Evolutionary conservation across 2,797 vertebrate species (phyloP), one percentile per base, ranked within the genome.

Genomic region (Neosilurus mollespiculum): DNA sequence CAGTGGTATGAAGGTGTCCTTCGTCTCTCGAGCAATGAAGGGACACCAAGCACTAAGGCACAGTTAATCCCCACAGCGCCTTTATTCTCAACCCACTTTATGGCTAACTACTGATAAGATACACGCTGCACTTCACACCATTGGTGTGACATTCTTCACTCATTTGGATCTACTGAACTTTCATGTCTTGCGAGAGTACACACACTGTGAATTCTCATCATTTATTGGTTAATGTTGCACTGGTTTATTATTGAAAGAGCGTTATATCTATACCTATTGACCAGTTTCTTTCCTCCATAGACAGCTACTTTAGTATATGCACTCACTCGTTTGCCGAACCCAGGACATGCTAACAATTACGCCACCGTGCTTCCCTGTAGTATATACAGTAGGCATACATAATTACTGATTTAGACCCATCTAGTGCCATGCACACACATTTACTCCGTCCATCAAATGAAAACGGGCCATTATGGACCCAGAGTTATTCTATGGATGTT

Each of bases 1-100:
- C 58, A 54, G 53, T 56, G 73, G 62, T 71, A 76, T 75, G 53
- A 66, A 56, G 54, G 75, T 56, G 18, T 78, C 56, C 56, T 69
- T 16, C 56, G 61, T 14, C 76, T 73, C 76, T 61, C 37, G 22
- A 34, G 26, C 80, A 81, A 58, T 34, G 64, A 84, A 54, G 66
- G 80, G 61, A 10, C 61, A 70, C 37, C 37, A 64, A 59, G 20
- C 72, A 66, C 83, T 81, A 69, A 62, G n/a, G 83, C 78, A 83
- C 84, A 61, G 78, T 77, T 90, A 87, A 90, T 90, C 90, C 79
- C 84, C 88, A 82, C 86, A 91, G 89, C 84, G n/a, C 85, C 84
- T 87, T 81, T 69, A 16, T 34, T 71, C 71, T 84, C 78, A 76
- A 69, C 80, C 62, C 80, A 58, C 77, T 72, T 87, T 53, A 77